Percentiles rank a stretch among this genome's conserved stretches.
phyloP scores from a whole-genome alignment of 2,888 invertebrate species.

The Bembecia ichneumoniformis region DNA sequence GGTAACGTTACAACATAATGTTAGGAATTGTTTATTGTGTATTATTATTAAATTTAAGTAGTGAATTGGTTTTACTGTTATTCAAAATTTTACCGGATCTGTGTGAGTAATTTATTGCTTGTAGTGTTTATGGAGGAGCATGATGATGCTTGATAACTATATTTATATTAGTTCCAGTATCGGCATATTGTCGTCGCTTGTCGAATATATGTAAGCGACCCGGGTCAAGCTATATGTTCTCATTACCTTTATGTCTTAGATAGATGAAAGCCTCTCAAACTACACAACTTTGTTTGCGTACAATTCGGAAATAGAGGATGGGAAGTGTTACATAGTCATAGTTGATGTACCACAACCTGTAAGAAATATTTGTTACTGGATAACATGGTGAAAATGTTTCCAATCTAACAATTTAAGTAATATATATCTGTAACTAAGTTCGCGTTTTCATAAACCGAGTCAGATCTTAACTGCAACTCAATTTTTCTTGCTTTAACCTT shows the following conservation, averaged over 20 bases:
- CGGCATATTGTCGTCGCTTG: conserved; percentile 52
- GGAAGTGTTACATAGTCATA: no score
- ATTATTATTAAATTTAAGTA: conserved; percentile 1
- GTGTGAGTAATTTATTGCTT: conserved; percentile 64
- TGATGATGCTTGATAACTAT: conserved; percentile 47
- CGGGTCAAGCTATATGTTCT: conserved; percentile 37
- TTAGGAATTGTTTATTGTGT: no score
- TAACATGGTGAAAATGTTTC: no score
- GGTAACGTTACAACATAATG: no score
- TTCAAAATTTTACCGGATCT: conserved; percentile 38
- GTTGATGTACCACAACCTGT: no score
- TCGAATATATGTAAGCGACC: conserved; percentile 38
- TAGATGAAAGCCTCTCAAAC: conserved; percentile 31
- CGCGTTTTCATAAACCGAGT: no score
- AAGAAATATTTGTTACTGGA: no score
- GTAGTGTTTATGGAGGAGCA: conserved; percentile 63
- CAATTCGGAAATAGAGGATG: no score
- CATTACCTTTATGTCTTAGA: conserved; percentile 49
- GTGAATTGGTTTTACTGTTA: conserved; percentile 20
- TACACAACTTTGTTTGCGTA: conserved; percentile 35
- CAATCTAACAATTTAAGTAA: no score
- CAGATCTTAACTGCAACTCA: no score
- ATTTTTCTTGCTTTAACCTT: no score
- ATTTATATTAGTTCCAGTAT: conserved; percentile 32
- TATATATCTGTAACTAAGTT: no score